Evolutionary conservation across 2,888 invertebrate genomes (phyloP).

Genomic region (Polyploca ridens): DNA sequence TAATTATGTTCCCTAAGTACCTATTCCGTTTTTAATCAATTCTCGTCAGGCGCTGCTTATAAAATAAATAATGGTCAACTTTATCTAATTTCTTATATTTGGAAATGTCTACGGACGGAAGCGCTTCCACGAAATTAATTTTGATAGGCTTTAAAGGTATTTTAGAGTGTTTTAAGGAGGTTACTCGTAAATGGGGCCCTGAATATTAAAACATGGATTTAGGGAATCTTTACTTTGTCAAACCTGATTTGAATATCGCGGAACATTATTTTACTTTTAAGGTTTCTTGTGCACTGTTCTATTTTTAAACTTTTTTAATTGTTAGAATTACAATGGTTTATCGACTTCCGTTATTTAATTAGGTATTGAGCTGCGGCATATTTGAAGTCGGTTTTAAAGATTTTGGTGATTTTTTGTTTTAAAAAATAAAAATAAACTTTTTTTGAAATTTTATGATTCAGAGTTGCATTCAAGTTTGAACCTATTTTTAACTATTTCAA

Average conservation of each 20-base stretch:
- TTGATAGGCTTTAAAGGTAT: constrained; percentile 10
- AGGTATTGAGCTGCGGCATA: too few species aligned
- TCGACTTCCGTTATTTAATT: too few species aligned
- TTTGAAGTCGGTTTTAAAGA: too few species aligned
- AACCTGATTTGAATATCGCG: background rate
- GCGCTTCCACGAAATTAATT: constrained; percentile 8
- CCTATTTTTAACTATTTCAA: too few species aligned
- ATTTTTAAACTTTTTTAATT: background rate
- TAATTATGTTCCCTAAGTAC: constrained; percentile 18
- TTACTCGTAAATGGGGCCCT: background rate
- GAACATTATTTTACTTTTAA: background rate
- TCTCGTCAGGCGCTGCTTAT: constrained; percentile 20
- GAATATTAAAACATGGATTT: constrained; percentile 11
- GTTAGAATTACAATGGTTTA: too few species aligned
- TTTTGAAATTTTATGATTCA: too few species aligned
- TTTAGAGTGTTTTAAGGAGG: constrained; percentile 5
- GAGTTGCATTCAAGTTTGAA: too few species aligned
- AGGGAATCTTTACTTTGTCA: background rate
- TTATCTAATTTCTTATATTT: constrained; percentile 3
- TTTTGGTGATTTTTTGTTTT: too few species aligned
- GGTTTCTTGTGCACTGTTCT: background rate
- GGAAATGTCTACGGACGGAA: background rate
- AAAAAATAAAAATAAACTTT: too few species aligned
- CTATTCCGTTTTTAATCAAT: constrained; percentile 30
- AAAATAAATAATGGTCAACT: constrained; percentile 9